These are phyloP conservation scores for Halichondria panicea DNA, from an alignment of 37 sponge, comb jelly and placozoan species.

Conservation along the genomic window DNA sequence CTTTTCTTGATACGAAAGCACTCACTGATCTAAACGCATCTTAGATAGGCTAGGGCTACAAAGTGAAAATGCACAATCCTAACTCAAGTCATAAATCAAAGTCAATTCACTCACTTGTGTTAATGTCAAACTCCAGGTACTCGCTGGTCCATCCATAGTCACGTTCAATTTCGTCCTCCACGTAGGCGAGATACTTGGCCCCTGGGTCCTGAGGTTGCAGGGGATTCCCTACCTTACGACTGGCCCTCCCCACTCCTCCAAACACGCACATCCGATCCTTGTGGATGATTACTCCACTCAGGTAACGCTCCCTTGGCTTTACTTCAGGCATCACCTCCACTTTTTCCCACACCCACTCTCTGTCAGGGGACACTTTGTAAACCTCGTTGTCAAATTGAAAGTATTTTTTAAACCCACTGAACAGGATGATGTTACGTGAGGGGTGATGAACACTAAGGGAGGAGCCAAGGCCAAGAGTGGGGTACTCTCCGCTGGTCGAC, in stretches of 20 bases:
- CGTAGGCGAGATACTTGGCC: conserved; percentile 16
- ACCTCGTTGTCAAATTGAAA: conserved; percentile 51
- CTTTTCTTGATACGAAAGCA: too few species aligned
- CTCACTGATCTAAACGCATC: too few species aligned
- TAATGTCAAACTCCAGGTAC: conserved; percentile 70
- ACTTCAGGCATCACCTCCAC: conserved; percentile 2
- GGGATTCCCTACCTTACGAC: too few species aligned
- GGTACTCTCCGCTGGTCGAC: conserved; percentile 45
- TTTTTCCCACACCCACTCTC: conserved; percentile 46
- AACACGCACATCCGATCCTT: conserved; percentile 39
- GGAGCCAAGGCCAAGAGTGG: conserved; percentile 46
- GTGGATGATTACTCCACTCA: conserved; percentile 32
- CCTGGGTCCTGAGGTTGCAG: conserved; percentile 33
- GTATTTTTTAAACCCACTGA: conserved; percentile 52
- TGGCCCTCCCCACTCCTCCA: conserved; percentile 60
- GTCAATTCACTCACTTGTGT: conserved; percentile 18
- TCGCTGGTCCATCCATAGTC: conserved; percentile 69
- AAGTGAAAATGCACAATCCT: too few species aligned
- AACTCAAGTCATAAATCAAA: too few species aligned
- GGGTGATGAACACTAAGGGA: background rate
- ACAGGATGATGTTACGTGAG: conserved; percentile 29
- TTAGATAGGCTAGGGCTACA: too few species aligned
- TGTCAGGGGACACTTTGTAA: conserved; percentile 18
- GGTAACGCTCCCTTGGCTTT: conserved; percentile 53
- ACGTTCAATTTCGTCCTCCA: background rate